Percentiles rank a stretch among this genome's conserved stretches.
phyloP scores from a whole-genome alignment of 2,113 vertebrate species.

The Atractosteus spatula region DNA sequence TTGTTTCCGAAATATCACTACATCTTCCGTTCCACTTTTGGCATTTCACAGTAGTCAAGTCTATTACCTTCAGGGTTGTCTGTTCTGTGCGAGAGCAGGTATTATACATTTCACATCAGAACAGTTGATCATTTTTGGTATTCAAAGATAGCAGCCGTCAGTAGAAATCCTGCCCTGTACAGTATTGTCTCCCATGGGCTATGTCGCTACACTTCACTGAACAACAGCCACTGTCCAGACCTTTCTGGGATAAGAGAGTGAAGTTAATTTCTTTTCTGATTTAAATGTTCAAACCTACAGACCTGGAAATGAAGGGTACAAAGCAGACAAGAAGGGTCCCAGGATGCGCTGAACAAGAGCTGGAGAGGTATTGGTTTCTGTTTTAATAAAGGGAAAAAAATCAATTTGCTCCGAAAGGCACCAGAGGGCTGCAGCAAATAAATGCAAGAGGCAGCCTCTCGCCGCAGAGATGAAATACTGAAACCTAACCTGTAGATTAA shows the following conservation, averaged over 20 bases:
- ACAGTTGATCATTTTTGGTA: no score
- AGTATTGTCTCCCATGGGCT: not conserved
- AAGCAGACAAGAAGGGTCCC: not conserved
- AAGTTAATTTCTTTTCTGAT: constrained; percentile 1
- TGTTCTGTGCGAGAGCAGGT: no score
- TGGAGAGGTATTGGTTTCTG: not conserved
- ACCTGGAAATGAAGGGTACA: not conserved
- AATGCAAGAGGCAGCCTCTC: not conserved
- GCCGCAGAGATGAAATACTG: not conserved
- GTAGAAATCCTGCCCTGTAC: not conserved
- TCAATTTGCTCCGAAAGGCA: not conserved
- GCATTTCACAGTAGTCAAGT: no score
- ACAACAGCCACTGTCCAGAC: constrained; percentile 3
- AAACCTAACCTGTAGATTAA: constrained; percentile 7
- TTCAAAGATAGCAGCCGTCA: not conserved
- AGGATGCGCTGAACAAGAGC: not conserved
- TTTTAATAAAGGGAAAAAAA: not conserved
- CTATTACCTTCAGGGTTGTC: no score
- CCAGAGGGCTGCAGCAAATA: not conserved
- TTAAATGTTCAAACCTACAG: not conserved
- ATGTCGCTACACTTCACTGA: not conserved
- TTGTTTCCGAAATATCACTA: no score
- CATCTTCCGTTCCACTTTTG: no score
- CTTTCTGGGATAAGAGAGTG: not conserved
- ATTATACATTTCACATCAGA: no score